Base-by-base conservation (phyloP, 2,888 invertebrate species). In the Bellardia pandia region DNA sequence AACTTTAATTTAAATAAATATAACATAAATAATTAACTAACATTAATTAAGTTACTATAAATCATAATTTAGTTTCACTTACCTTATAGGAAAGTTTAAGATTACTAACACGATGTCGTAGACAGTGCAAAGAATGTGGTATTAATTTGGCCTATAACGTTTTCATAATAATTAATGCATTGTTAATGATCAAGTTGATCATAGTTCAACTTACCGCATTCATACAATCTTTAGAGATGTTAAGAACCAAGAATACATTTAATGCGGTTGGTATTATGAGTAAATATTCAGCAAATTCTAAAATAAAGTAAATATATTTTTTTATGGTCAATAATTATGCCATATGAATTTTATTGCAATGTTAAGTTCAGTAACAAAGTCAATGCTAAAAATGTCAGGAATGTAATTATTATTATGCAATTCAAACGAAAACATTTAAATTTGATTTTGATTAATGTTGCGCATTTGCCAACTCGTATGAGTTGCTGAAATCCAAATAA, bases 201-300 rank as follows among this genome's bases (percentile, higher is more conserved):
- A 71, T 42, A 71, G 11, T 66, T 16, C 3, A 71, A 76, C 76
- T 69, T 86, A 91, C 90, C 83, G 90, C 83, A 85, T 64, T 88
- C 90, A 89, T 90, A 72, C 90, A 90, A 78, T 89, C 89, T 30
- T 88, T 88, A 14, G 90, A 90, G 3, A 89, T 89, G 2, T 89
- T 53, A 37, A 90, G 71, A 56, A 89, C 83, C 68, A 89, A 78
- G 13, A 88, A 89, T 4, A 91, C 83, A 77, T 87, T 89, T 30
- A 89, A 64, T 33, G 88, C 85, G 6, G 89, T 87, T 16, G 90
- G 89, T 64, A 90, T 23, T 30, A 90, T 68, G 6, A 90, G 83
- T 11, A 88, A 69, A 66, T 89, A 89, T 86, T 89, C 90, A 89
- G 78, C 53, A 78, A 82, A 82, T 74, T 76, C 77, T 86, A 14